phyloP scores from a whole-genome alignment of 2,888 invertebrate genomes.

The Stegana nigrithorax region DNA sequence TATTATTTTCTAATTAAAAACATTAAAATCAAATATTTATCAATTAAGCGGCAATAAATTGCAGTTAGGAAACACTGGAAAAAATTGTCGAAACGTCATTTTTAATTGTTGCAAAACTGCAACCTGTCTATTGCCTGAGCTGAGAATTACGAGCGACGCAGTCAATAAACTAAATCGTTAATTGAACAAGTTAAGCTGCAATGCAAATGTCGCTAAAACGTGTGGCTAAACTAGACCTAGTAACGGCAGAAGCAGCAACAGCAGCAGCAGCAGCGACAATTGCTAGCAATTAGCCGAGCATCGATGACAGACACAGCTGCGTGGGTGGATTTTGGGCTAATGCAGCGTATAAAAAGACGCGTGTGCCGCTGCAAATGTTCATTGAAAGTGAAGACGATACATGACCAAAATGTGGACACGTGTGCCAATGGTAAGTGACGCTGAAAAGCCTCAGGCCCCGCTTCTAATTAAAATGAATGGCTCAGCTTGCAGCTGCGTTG shows the following conservation, averaged over 20 bases:
- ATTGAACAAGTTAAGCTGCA: constrained; percentile 49
- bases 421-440: too few species aligned
- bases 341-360: constrained; percentile 45
- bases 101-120: too few species aligned
- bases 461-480: too few species aligned
- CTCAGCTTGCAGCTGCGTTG: constrained; percentile 30
- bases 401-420: too few species aligned
- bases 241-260: constrained; percentile 22
- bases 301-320: too few species aligned
- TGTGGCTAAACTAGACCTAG: constrained; percentile 26
- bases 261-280: neutral
- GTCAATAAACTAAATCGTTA: constrained; percentile 26
- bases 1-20: too few species aligned
- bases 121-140: neutral
- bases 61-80: constrained; percentile 4
- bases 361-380: constrained; percentile 26
- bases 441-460: too few species aligned
- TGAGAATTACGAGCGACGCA: neutral
- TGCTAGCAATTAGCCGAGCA: neutral
- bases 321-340: neutral
- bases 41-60: constrained; percentile 31
- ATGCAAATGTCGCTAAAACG: constrained; percentile 2
- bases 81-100: too few species aligned
- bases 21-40: too few species aligned
- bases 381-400: constrained; percentile 36